Base-by-base conservation (phyloP, 2,113 vertebrate species). In the Paratilapia polleni region DNA sequence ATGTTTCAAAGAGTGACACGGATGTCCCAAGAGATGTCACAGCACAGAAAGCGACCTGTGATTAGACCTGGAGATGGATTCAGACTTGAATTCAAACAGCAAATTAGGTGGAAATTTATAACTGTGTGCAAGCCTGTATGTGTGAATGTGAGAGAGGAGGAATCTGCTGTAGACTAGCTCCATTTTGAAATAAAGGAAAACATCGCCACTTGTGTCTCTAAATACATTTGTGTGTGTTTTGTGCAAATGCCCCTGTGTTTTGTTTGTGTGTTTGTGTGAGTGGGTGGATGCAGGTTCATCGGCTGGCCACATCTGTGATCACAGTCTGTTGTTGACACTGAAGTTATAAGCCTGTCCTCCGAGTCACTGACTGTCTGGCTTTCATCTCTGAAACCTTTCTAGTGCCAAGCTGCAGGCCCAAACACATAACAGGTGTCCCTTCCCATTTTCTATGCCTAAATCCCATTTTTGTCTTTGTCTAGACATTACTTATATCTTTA, bases 21-120 rank as follows among this genome's bases (percentile, higher is more conserved):
- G 31, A 52, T 70, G 83, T 81, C 62, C 78, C 36, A 10, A 52
- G 52, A n/a, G 58, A 91, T 83, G 91, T 87, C 78, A 31, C 15
- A 17, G 74, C 36, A 64, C 73, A 81, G 77, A 86, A 83, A 82
- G 87, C 28, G 47, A 89, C 88, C 88, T 80, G 74, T 66, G 82
- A 91, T 90, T 91, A 91, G 80, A 88, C 77, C 81, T 75, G 73
- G 57, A 86, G 80, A 85, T 81, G 88, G 80, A 87, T 84, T 87
- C 76, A 41, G 85, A 87, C 36, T 82, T 82, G 41, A 75, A 22
- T 83, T 84, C 58, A 62, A 68, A 81, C 54, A 73, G 73, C 75
- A 85, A 81, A 89, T 84, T 56, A 81, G 78, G 82, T 68, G 74
- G 24, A 47, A 73, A 41, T 78, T 77, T 28, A 70, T 38, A 68